These are phyloP conservation scores for Chaetorhynchus papuensis DNA, from an alignment of 2,113 vertebrate genomes.

Conservation along the genomic window DNA sequence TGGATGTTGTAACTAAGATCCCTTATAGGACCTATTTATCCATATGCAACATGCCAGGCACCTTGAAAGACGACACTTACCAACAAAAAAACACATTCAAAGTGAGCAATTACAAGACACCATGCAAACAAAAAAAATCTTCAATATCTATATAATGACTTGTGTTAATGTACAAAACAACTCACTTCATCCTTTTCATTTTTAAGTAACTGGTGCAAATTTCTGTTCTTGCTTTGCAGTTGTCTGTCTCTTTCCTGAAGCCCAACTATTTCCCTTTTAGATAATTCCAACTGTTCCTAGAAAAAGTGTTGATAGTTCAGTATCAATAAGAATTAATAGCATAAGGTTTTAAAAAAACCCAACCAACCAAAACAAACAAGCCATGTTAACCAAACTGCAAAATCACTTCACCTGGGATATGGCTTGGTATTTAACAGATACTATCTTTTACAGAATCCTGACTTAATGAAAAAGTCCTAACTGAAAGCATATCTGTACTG, in stretches of 20 bases:
- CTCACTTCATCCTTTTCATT: conserved; percentile 96
- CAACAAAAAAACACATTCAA: not conserved
- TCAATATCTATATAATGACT: not conserved
- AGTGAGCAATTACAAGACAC: not conserved
- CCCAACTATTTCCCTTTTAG: conserved; percentile 86
- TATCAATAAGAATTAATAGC: not conserved
- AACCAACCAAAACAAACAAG: not conserved
- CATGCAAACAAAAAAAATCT: not conserved
- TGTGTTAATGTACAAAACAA: not conserved
- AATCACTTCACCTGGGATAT: not conserved
- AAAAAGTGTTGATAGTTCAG: conserved; percentile 9
- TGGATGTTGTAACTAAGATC: too few relatives aligned
- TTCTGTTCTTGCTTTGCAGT: conserved; percentile 90
- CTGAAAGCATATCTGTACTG: not conserved
- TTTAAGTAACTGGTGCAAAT: conserved; percentile 90
- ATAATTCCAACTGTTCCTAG: conserved; percentile 91
- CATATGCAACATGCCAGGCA: not conserved
- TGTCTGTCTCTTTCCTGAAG: conserved; percentile 92
- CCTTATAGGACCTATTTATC: not conserved
- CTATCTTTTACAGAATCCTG: not conserved
- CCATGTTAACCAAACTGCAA: not conserved
- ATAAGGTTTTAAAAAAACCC: not conserved
- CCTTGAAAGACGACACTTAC: not conserved
- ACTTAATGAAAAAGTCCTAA: too few relatives aligned
- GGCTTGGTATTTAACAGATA: not conserved